A percentile compares a stretch with the other conserved stretches of the same genome.
phyloP scores from a whole-genome alignment of 2,113 vertebrate species.

The Proterorhinus semilunaris region DNA sequence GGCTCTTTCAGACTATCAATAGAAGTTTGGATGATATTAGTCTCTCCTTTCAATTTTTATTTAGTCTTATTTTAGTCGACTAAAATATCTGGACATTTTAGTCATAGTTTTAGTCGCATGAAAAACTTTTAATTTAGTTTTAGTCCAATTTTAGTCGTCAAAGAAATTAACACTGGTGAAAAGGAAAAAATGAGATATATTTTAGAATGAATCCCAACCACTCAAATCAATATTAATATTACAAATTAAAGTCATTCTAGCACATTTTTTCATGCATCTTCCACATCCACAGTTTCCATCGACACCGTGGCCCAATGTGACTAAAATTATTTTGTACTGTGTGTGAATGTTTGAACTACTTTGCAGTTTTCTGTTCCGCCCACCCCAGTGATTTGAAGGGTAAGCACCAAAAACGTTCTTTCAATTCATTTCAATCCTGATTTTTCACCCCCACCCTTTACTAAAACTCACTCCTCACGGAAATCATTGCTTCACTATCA shows the following conservation, averaged over 20 bases:
- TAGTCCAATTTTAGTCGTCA: too few relatives aligned
- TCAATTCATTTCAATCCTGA: not conserved
- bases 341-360: slow-evolving; percentile 18
- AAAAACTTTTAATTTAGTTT: too few relatives aligned
- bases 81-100: too few relatives aligned
- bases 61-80: too few relatives aligned
- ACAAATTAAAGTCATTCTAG: not conserved
- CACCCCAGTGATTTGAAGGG: slow-evolving; percentile 23
- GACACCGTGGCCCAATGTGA: not conserved
- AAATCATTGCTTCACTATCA: slow-evolving; percentile 1
- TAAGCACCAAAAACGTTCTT: slow-evolving; percentile 13
- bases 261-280: not conserved
- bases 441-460: not conserved
- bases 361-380: slow-evolving; percentile 29
- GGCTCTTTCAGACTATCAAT: too few relatives aligned
- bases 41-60: too few relatives aligned
- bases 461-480: not conserved
- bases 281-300: not conserved
- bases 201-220: not conserved
- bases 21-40: too few relatives aligned
- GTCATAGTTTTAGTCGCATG: too few relatives aligned
- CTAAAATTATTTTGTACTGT: not conserved
- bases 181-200: too few relatives aligned
- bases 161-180: too few relatives aligned
- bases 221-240: not conserved